Percentiles rank a stretch among this genome's conserved stretches.
phyloP scores from a whole-genome alignment of 92 coral and sea anemone genomes.

The Phenganax subtilis region DNA sequence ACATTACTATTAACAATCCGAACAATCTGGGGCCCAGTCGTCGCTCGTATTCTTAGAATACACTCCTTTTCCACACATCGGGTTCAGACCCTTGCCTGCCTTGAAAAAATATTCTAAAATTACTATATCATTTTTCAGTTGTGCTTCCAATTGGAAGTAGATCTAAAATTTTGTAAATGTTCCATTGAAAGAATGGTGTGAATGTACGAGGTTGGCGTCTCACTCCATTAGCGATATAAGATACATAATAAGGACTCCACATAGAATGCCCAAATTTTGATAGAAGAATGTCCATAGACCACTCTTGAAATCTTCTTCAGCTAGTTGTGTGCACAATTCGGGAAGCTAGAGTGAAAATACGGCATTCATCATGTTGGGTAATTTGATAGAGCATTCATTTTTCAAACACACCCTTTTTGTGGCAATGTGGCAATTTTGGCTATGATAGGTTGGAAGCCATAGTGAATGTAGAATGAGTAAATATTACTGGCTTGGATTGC shows the following conservation, averaged over 20 bases:
- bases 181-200: not conserved
- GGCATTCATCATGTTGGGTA: not conserved
- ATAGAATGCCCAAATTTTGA: conserved; percentile 28
- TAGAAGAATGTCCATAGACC: conserved; percentile 23
- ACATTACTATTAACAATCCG: conserved; percentile 11
- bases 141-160: not conserved
- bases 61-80: not conserved
- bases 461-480: not conserved
- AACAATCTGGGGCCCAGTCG: not conserved
- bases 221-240: conserved; percentile 39
- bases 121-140: not conserved
- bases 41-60: conserved; percentile 9
- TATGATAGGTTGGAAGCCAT: too few species aligned
- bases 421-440: too few species aligned
- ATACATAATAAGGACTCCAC: conserved; percentile 36
- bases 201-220: not conserved
- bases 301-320: conserved; percentile 37
- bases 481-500: not conserved
- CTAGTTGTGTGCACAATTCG: conserved; percentile 36
- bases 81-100: not conserved
- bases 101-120: not conserved
- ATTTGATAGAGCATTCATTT: too few species aligned
- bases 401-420: too few species aligned
- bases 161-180: not conserved
- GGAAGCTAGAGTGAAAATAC: conserved; percentile 3